A percentile compares a stretch with the other conserved stretches of the same genome.
Conservation (phyloP, 2,888 invertebrate species). For the Andrena minutula region DNA sequence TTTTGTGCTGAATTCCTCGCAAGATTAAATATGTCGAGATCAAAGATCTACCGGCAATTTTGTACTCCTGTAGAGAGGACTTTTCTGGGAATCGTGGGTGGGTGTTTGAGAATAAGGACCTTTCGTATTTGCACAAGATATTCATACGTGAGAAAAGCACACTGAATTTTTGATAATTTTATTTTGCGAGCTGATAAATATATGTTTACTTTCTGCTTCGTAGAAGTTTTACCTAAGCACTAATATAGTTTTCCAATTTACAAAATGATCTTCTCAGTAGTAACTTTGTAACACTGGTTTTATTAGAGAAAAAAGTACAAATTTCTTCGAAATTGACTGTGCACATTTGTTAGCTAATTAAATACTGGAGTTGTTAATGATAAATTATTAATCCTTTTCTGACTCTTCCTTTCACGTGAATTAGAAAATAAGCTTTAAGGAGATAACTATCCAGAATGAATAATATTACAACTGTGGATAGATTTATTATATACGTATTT, state of each 20-base stretch:
- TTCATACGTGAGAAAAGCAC: not conserved
- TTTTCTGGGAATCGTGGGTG: conserved; percentile 34
- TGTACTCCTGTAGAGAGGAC: conserved; percentile 1
- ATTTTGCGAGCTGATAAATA: not conserved
- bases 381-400: too few relatives aligned
- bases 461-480: not conserved
- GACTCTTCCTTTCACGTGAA: too few relatives aligned
- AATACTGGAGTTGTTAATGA: too few relatives aligned
- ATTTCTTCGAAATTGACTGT: too few relatives aligned
- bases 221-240: not conserved
- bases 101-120: not conserved
- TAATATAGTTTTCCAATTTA: too few relatives aligned
- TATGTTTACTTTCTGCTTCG: not conserved
- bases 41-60: conserved; percentile 43
- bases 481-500: too few relatives aligned
- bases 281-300: too few relatives aligned
- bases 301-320: too few relatives aligned
- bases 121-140: conserved; percentile 11
- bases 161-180: not conserved
- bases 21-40: conserved; percentile 51
- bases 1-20: conserved; percentile 53
- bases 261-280: too few relatives aligned
- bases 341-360: too few relatives aligned
- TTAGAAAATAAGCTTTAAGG: too few relatives aligned
- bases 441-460: not conserved